phyloP scores from a whole-genome alignment of 2,113 vertebrate genomes.

The Rhineura floridana region DNA sequence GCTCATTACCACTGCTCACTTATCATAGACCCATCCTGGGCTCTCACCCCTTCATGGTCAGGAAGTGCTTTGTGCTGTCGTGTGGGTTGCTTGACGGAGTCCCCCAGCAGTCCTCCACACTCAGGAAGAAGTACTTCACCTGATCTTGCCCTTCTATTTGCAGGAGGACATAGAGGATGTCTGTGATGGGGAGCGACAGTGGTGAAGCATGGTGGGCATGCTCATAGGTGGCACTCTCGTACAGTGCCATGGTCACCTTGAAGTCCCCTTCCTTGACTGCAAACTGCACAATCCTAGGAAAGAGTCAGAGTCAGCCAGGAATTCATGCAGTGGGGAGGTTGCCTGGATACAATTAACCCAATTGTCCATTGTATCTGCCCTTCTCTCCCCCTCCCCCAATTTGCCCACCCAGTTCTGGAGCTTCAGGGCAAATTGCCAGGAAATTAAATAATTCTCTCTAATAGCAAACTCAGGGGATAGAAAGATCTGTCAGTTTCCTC shows the following conservation, averaged over 20 bases:
- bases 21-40: too few relatives aligned
- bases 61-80: constrained; percentile 22
- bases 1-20: too few relatives aligned
- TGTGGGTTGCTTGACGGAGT: background rate
- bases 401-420: background rate
- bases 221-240: constrained; percentile 51
- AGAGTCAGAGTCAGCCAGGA: background rate
- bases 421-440: background rate
- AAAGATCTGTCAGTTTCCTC: too few relatives aligned
- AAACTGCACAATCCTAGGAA: constrained; percentile 59
- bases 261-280: constrained; percentile 68
- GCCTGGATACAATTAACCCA: background rate
- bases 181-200: background rate
- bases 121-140: constrained; percentile 62
- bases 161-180: constrained; percentile 60
- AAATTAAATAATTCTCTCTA: background rate
- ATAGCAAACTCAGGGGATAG: too few relatives aligned
- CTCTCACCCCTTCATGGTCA: constrained; percentile 69
- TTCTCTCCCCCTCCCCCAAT: background rate
- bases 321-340: background rate
- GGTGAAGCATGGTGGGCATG: constrained; percentile 27
- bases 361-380: too few relatives aligned
- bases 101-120: constrained; percentile 69
- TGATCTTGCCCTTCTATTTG: constrained; percentile 62
- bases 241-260: constrained; percentile 63